A percentile compares a stretch with the other conserved stretches of the same genome.
Evolutionary conservation across 2,113 vertebrate species (phyloP).

Genomic region (Tiliqua scincoides): DNA sequence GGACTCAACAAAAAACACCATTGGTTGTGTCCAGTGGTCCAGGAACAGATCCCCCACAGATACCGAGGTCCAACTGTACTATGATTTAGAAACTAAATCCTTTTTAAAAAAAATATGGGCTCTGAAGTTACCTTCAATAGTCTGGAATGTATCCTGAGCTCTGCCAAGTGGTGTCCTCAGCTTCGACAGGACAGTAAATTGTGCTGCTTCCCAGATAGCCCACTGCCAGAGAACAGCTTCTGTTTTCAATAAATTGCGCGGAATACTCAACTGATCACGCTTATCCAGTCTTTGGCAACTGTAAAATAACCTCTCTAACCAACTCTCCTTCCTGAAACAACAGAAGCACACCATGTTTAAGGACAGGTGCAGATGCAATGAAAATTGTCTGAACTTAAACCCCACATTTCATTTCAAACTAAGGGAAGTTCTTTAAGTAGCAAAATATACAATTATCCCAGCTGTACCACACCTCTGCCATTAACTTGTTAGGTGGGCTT

Average conservation of each 20-base stretch:
- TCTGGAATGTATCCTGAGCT: constrained; percentile 98
- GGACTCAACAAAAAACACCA: no score
- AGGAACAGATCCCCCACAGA: no score
- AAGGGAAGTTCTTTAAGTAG: no score
- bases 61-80: no score
- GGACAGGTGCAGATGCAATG: neutral
- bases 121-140: constrained; percentile 88
- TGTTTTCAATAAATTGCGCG: constrained; percentile 88
- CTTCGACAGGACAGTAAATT: constrained; percentile 97
- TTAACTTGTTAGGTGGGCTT: no score
- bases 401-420: constrained; percentile 39
- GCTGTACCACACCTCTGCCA: no score
- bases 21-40: no score
- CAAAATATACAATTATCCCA: no score
- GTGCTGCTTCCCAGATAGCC: constrained; percentile 98
- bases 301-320: constrained; percentile 95
- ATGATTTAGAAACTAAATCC: neutral
- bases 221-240: constrained; percentile 98
- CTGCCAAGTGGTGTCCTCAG: constrained; percentile 93
- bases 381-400: constrained; percentile 41
- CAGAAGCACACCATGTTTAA: neutral
- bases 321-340: constrained; percentile 91
- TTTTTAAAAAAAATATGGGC: neutral
- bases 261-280: constrained; percentile 82
- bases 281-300: constrained; percentile 97